Percentiles rank a stretch among this genome's conserved stretches.
Evolutionary conservation across 2,888 invertebrate species (phyloP).

Genomic region (Hedychridium roseum): DNA sequence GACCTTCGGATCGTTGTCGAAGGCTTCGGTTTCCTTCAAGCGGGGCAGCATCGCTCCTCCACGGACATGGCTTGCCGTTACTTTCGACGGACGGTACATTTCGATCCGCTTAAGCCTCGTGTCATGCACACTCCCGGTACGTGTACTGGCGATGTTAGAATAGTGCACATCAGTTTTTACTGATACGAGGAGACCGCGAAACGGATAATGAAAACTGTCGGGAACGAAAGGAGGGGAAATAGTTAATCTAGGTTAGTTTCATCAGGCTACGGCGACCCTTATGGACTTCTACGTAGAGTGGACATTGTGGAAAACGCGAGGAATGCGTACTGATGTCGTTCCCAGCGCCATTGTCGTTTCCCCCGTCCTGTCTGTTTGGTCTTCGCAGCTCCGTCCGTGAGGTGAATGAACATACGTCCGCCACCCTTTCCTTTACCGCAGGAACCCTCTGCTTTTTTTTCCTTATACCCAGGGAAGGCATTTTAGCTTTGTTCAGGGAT

Average conservation of each 20-base stretch:
- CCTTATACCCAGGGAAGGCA: conserved; percentile 12
- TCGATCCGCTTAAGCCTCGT: conserved; percentile 23
- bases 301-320: conserved; percentile 49
- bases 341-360: too few relatives aligned
- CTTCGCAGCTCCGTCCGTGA: too few relatives aligned
- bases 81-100: conserved; percentile 24
- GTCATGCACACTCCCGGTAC: too few relatives aligned
- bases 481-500: too few relatives aligned
- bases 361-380: conserved; percentile 16
- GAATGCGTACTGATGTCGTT: too few relatives aligned
- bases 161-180: too few relatives aligned
- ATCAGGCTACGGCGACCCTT: conserved; percentile 36
- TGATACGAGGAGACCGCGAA: too few relatives aligned
- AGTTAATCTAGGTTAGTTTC: conserved; percentile 42
- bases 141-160: too few relatives aligned
- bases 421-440: conserved; percentile 22
- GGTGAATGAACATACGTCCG: conserved; percentile 26
- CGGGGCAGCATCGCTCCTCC: conserved; percentile 11
- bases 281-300: too few relatives aligned
- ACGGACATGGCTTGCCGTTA: conserved; percentile 14
- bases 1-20: conserved; percentile 37
- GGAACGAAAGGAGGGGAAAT: conserved; percentile 18
- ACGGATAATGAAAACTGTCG: too few relatives aligned
- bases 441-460: not conserved
- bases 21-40: conserved; percentile 33